Percentiles rank a stretch among this genome's conserved stretches.
phyloP scores from a whole-genome alignment of 2,888 invertebrate species.

The Serrognathus titanus region DNA sequence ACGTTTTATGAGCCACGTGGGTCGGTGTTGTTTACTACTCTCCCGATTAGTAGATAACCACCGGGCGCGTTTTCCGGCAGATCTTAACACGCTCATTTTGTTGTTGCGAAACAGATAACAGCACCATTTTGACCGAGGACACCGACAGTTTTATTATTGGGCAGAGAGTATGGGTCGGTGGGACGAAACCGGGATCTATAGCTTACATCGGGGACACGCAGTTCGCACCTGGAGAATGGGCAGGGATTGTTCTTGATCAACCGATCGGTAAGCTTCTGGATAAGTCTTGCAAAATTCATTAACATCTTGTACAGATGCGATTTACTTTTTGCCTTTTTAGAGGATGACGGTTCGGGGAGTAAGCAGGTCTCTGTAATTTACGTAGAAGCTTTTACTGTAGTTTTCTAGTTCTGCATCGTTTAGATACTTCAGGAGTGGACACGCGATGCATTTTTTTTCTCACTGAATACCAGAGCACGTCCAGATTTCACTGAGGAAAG shows the following conservation, averaged over 20 bases:
- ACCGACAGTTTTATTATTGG: slow-evolving; percentile 96
- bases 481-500: no score
- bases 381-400: no score
- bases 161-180: slow-evolving; percentile 91
- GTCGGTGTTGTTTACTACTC: background rate
- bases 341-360: background rate
- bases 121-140: slow-evolving; percentile 79
- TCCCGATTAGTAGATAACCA: background rate
- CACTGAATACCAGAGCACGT: no score
- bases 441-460: no score
- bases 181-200: slow-evolving; percentile 86
- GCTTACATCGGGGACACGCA: slow-evolving; percentile 94
- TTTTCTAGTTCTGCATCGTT: no score
- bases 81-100: no score
- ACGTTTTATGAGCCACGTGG: background rate
- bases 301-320: no score
- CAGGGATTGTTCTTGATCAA: slow-evolving; percentile 93
- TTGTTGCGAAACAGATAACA: slow-evolving; percentile 63
- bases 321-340: background rate
- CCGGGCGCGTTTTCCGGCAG: no score
- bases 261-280: slow-evolving; percentile 69
- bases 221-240: slow-evolving; percentile 98
- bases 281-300: background rate
- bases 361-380: background rate
- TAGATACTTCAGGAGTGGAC: no score